Evolutionary conservation across 2,888 invertebrate genomes (phyloP).

Genomic region (Tillus elongatus): DNA sequence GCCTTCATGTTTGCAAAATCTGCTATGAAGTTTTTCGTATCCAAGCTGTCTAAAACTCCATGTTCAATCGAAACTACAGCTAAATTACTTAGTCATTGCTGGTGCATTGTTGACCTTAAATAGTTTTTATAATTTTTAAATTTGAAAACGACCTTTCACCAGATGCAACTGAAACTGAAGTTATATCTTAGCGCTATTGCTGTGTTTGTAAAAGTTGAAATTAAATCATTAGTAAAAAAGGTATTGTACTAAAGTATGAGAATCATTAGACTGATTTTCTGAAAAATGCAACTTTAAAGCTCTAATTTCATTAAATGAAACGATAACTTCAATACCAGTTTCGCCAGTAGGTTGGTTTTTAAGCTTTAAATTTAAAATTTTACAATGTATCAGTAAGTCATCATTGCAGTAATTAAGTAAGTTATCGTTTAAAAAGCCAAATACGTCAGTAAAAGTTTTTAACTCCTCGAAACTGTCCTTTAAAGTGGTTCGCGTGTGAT

Average conservation of each 20-base stretch:
- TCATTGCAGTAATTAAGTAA: slow-evolving; percentile 7
- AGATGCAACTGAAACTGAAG: slow-evolving; percentile 17
- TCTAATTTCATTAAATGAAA: slow-evolving; percentile 17
- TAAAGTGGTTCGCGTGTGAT: slow-evolving; percentile 15
- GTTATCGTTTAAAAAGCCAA: slow-evolving; percentile 3
- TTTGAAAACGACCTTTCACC: slow-evolving; percentile 19
- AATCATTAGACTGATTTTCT: slow-evolving; percentile 14
- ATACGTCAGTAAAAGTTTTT: slow-evolving; percentile 10
- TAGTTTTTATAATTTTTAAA: slow-evolving; percentile 19
- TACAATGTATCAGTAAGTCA: slow-evolving; percentile 9
- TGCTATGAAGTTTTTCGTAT: slow-evolving; percentile 7
- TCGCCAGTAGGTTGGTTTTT: slow-evolving; percentile 14
- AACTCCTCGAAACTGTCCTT: slow-evolving; percentile 17
- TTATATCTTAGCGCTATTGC: slow-evolving; percentile 11
- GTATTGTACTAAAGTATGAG: slow-evolving; percentile 16
- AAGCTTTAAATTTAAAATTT: slow-evolving; percentile 15
- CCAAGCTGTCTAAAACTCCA: slow-evolving; percentile 4
- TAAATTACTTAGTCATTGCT: no score
- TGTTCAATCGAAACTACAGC: slow-evolving; percentile 4
- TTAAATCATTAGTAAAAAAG: slow-evolving; percentile 10
- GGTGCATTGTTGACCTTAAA: slow-evolving; percentile 17
- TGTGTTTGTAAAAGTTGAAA: slow-evolving; percentile 11
- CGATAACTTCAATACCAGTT: slow-evolving; percentile 16
- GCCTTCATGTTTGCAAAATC: slow-evolving; percentile 8
- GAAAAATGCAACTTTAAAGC: slow-evolving; percentile 14